Base-by-base conservation (phyloP, 2,113 vertebrate species). In the Myocastor coypus region DNA sequence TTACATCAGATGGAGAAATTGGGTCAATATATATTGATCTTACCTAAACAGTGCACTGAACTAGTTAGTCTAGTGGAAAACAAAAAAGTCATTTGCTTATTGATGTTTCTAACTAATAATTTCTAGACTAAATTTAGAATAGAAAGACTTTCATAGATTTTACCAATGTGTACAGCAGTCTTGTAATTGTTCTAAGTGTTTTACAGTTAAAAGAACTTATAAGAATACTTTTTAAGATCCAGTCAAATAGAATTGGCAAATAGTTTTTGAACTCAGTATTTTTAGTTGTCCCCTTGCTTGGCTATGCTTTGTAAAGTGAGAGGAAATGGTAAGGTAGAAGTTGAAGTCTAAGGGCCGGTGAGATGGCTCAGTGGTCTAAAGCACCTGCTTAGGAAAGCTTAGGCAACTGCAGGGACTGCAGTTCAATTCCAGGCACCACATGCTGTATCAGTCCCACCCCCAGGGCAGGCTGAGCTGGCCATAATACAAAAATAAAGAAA, bases 51-150 rank as follows among this genome's bases (percentile, higher is more conserved):
- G 66, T 88, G 19, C 7, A 61, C n/a, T 75, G 66, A 59, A 83
- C 59, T 63, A 89, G 30, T 94, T 94, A 91, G 63, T 96, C 68
- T 80, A 94, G 87, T 83, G 96, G 95, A 92, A 95, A 95, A 93
- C 66, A 89, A 93, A 96, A 95, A 97, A 92, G 42, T 22, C 7
- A 28, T 93, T 96, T 94, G 83, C 50, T 93, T 97, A 94, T 93
- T 77, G 92, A 94, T 61, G 11, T 16, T 94, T 84, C 80, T 28
- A 93, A 96, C 66, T 92, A 96, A 83, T 73, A 94, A 87, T 75
- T 93, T 96, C 96, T 93, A 83, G 82, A 82, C 50, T 97, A 81
- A 94, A 92, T 80, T 94, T 92, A 59, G 50, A 97, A 26, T 89
- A 63, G 55, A 96, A 97, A 84, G 52, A 10, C n/a, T 88, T 96